A percentile compares a stretch with the other conserved stretches of the same genome.
These are phyloP conservation scores for Coelopa pilipes DNA, from an alignment of 2,888 invertebrate genomes.

Conservation along the genomic window DNA sequence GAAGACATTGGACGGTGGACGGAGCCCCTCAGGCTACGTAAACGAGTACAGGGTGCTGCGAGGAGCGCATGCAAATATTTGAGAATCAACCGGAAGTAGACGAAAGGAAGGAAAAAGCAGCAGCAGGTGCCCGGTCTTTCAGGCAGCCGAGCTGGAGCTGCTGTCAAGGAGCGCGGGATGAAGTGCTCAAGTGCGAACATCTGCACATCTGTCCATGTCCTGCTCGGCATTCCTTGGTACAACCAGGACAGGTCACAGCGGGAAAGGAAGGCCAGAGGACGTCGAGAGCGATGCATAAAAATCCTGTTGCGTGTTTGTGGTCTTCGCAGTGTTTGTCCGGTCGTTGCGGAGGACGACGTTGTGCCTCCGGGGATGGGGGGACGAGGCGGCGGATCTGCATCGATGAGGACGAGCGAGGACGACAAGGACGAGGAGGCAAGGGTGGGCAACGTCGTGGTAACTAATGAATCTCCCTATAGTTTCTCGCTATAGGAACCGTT, in stretches of 20 bases:
- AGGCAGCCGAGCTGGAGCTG: too few species aligned
- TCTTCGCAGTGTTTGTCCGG: background rate
- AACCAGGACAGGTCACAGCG: too few species aligned
- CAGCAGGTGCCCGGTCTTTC: background rate
- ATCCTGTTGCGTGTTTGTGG: slow-evolving; percentile 3
- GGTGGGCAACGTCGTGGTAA: too few species aligned
- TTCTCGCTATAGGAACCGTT: too few species aligned
- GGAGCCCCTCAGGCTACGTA: background rate
- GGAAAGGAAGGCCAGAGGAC: background rate
- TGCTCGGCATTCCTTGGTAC: too few species aligned
- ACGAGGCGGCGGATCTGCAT: too few species aligned
- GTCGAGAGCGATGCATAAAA: background rate
- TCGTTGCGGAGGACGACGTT: background rate
- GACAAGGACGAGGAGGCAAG: too few species aligned
- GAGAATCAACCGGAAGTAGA: background rate
- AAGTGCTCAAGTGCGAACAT: background rate
- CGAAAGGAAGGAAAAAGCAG: background rate
- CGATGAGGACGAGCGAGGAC: too few species aligned
- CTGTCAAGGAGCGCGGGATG: background rate
- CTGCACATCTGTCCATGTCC: too few species aligned
- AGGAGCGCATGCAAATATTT: background rate
- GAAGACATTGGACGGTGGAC: too few species aligned
- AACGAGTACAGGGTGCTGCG: background rate
- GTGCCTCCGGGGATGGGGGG: background rate
- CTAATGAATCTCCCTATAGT: too few species aligned